Percentiles rank a stretch among this genome's conserved stretches.
Evolutionary conservation across 2,113 vertebrate species (phyloP).

Genomic region (Cyprinodon variegatus): DNA sequence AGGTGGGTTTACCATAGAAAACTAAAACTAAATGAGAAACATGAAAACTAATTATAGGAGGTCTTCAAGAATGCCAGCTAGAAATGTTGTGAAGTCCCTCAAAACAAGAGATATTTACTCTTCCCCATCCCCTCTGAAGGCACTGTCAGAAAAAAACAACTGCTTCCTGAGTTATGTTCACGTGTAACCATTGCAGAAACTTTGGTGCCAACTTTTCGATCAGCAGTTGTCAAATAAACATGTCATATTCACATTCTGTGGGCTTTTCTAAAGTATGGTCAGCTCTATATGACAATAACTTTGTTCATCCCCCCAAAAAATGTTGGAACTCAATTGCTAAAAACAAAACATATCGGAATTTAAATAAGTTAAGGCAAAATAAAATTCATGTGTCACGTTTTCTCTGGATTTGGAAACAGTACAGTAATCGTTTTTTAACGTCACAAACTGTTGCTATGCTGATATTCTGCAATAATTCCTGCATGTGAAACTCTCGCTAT

Average conservation of each 20-base stretch:
- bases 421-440: background rate
- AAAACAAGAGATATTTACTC: background rate
- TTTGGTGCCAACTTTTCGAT: background rate
- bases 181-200: background rate
- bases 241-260: background rate
- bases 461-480: background rate
- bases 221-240: background rate
- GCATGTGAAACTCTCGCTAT: background rate
- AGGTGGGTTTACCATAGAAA: background rate
- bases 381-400: background rate
- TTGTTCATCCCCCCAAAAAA: background rate
- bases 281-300: background rate
- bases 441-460: background rate
- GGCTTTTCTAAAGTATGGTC: background rate
- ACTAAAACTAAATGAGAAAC: background rate
- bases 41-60: background rate
- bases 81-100: background rate
- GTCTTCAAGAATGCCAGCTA: background rate
- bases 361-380: background rate
- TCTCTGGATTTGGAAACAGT: background rate
- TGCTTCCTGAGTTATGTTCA: too few relatives aligned
- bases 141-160: background rate
- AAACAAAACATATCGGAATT: background rate
- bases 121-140: background rate
- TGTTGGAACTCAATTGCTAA: too few relatives aligned